Conservation (phyloP, 2,888 invertebrate genomes). For the Trachelus stipa region DNA sequence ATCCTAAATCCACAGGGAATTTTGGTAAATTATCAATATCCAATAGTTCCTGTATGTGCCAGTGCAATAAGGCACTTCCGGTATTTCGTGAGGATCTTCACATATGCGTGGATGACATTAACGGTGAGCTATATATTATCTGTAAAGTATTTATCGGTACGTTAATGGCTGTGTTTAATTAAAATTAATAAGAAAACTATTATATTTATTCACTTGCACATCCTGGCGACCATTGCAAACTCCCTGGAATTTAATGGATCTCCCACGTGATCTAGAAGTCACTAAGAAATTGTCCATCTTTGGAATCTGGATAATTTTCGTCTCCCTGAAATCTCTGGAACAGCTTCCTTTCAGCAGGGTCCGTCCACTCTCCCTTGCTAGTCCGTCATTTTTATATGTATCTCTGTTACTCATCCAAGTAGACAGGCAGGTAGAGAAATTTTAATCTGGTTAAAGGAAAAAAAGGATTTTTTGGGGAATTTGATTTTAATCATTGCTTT, state of each 20-base stretch:
- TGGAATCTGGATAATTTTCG: slow-evolving; percentile 23
- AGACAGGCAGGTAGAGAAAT: background rate
- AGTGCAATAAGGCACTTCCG: slow-evolving; percentile 80
- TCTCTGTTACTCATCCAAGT: background rate
- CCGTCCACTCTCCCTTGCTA: background rate
- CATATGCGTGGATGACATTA: slow-evolving; percentile 87
- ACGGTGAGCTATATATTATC: slow-evolving; percentile 72
- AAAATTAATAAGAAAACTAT: slow-evolving; percentile 17
- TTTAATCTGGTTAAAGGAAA: background rate
- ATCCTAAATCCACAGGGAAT: slow-evolving; percentile 65
- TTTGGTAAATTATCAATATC: slow-evolving; percentile 45
- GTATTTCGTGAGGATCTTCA: slow-evolving; percentile 87
- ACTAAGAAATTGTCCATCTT: slow-evolving; percentile 1
- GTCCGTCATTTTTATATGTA: background rate
- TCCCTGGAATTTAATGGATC: slow-evolving; percentile 19
- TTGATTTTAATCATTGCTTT: background rate
- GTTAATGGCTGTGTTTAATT: slow-evolving; percentile 10
- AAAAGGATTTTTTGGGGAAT: background rate
- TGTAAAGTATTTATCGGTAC: background rate
- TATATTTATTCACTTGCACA: background rate
- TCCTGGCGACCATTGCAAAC: slow-evolving; percentile 21
- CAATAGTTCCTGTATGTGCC: slow-evolving; percentile 76
- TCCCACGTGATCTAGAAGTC: background rate
- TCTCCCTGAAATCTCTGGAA: background rate
- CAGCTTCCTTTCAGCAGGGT: background rate